phyloP scores from a whole-genome alignment of 2,888 invertebrate genomes.

The Gisinianus flammeolus region DNA sequence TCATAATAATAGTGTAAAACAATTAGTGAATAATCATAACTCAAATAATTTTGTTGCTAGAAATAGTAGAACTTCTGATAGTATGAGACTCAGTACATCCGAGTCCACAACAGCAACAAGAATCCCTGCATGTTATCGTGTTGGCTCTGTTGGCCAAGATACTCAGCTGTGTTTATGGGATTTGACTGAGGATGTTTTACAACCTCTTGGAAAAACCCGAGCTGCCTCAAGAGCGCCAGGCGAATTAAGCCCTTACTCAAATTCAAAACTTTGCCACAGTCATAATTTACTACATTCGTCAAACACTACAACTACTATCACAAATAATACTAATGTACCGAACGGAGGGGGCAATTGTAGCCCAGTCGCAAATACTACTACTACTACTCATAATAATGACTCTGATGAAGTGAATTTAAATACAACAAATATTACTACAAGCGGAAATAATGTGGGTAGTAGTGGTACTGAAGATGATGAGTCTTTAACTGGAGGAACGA shows the following conservation, averaged over 20 bases:
- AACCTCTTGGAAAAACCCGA: conserved; percentile 46
- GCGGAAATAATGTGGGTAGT: not conserved
- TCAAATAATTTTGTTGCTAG: conserved; percentile 43
- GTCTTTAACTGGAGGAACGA: not conserved
- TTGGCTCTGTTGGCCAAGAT: conserved; percentile 97
- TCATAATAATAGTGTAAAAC: conserved; percentile 16
- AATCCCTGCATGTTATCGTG: conserved; percentile 71
- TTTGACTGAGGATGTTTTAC: conserved; percentile 87
- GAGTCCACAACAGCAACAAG: conserved; percentile 59
- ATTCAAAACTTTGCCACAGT: conserved; percentile 52
- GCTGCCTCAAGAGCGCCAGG: conserved; percentile 57
- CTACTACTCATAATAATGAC: not conserved
- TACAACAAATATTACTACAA: not conserved
- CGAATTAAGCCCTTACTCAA: conserved; percentile 55
- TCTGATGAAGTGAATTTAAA: not conserved
- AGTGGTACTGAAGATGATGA: not conserved
- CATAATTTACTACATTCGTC: conserved; percentile 25
- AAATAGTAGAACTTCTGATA: conserved; percentile 47
- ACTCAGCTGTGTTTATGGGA: conserved; percentile 99
- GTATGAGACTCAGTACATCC: conserved; percentile 47
- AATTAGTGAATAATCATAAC: conserved; percentile 31
- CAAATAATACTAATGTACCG: conserved; percentile 2
- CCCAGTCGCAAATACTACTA: not conserved
- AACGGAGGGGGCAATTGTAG: not conserved
- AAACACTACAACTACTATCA: not conserved